Percentiles rank a stretch among this genome's conserved stretches.
phyloP scores from a whole-genome alignment of 2,888 invertebrate genomes.

The Lasioglossum lativentre region DNA sequence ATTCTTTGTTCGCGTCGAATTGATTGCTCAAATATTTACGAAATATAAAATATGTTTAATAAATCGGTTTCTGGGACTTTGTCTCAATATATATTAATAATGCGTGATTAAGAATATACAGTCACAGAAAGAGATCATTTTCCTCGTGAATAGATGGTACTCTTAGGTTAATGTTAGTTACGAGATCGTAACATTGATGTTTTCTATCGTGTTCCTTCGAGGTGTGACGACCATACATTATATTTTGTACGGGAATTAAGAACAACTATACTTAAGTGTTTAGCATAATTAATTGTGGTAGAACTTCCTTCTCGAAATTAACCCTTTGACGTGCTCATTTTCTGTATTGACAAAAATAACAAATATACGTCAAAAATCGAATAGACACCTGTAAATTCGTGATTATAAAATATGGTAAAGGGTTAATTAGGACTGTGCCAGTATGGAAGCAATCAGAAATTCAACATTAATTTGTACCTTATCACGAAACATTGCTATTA shows the following conservation, averaged over 20 bases:
- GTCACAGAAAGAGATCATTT: background rate
- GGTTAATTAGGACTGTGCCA: background rate
- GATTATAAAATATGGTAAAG: background rate
- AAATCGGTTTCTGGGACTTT: background rate
- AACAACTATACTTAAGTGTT: background rate
- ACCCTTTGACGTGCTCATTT: background rate
- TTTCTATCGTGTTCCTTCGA: background rate
- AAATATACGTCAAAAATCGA: background rate
- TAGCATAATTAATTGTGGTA: slow-evolving; percentile 7
- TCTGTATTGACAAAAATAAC: background rate
- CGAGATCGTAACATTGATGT: background rate
- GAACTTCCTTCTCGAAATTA: background rate
- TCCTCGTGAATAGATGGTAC: background rate
- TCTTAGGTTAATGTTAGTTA: background rate
- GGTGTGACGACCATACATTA: background rate
- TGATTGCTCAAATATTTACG: slow-evolving; percentile 25
- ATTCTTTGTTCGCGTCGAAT: background rate
- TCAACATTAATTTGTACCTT: background rate
- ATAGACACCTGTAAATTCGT: background rate
- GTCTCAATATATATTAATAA: background rate
- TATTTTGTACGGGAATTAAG: slow-evolving; percentile 4
- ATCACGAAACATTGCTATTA: background rate
- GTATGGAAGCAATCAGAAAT: background rate
- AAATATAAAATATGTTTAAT: background rate
- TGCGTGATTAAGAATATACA: background rate